Conservation (phyloP, 2,113 vertebrate genomes). For the Sinosuthora webbiana region DNA sequence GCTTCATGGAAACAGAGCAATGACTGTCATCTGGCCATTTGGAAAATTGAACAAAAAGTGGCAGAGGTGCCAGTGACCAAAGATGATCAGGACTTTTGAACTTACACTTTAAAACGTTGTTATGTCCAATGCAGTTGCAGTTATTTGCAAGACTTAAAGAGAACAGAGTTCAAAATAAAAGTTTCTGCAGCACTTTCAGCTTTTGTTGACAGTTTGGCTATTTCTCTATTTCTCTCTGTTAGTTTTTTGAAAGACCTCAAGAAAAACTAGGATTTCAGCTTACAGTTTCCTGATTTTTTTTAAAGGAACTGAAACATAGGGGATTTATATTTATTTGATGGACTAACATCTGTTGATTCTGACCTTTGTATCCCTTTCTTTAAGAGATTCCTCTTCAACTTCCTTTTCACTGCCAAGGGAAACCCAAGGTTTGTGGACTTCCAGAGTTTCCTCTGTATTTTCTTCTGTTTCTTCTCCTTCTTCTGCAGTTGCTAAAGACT, state of each 20-base stretch:
- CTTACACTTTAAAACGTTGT: background rate
- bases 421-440: constrained; percentile 77
- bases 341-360: background rate
- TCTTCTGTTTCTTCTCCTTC: constrained; percentile 61
- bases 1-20: background rate
- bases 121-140: background rate
- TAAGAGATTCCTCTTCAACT: constrained; percentile 85
- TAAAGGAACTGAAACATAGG: background rate
- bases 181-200: background rate
- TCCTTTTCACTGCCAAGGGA: constrained; percentile 89
- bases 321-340: background rate
- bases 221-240: background rate
- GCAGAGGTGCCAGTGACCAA: background rate
- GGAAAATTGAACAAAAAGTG: background rate
- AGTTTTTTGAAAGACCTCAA: background rate
- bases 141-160: background rate
- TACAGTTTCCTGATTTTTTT: background rate
- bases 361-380: constrained; percentile 74
- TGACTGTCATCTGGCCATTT: background rate
- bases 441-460: constrained; percentile 36
- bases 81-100: background rate
- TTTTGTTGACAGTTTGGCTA: background rate
- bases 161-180: background rate
- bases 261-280: background rate
- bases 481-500: constrained; percentile 70